These are phyloP conservation scores for Chromis chromis DNA, from an alignment of 2,797 vertebrate species.

Conservation along the genomic window DNA sequence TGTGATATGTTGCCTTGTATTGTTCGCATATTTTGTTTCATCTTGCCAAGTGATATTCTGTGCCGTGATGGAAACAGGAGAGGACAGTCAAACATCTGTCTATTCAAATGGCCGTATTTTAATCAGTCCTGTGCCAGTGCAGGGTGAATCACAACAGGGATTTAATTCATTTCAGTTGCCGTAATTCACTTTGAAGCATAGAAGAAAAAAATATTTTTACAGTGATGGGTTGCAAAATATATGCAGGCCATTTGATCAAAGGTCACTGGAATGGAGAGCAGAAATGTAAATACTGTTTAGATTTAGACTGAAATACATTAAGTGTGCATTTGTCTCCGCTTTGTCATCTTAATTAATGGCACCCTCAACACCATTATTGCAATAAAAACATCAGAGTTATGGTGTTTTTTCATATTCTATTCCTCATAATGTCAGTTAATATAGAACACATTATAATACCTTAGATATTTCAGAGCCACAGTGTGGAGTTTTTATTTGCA, in stretches of 20 bases:
- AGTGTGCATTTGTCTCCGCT: constrained; percentile 42
- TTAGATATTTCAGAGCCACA: constrained; percentile 66
- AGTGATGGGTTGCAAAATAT: constrained; percentile 37
- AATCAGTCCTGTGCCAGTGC: constrained; percentile 17
- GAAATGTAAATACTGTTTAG: constrained; percentile 31
- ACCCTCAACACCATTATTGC: constrained; percentile 59
- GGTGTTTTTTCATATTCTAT: constrained; percentile 58
- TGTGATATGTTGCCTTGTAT: not conserved
- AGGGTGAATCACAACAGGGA: constrained; percentile 41
- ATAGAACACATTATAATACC: constrained; percentile 63
- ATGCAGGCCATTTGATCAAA: constrained; percentile 38
- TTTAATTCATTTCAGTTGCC: constrained; percentile 44
- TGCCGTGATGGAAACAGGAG: constrained; percentile 22
- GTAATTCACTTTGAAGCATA: constrained; percentile 39
- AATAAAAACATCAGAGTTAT: constrained; percentile 58
- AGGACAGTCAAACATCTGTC: constrained; percentile 32
- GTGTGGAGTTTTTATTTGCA: constrained; percentile 60
- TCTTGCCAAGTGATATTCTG: constrained; percentile 23
- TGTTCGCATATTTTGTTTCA: constrained; percentile 18
- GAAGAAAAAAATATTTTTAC: constrained; percentile 24
- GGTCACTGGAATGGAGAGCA: constrained; percentile 32
- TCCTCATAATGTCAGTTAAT: constrained; percentile 59
- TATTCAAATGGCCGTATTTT: constrained; percentile 37
- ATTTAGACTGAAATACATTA: constrained; percentile 28
- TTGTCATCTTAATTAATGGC: constrained; percentile 47